phyloP scores from a whole-genome alignment of 2,888 invertebrate genomes.

The Hoplodrina ambigua region DNA sequence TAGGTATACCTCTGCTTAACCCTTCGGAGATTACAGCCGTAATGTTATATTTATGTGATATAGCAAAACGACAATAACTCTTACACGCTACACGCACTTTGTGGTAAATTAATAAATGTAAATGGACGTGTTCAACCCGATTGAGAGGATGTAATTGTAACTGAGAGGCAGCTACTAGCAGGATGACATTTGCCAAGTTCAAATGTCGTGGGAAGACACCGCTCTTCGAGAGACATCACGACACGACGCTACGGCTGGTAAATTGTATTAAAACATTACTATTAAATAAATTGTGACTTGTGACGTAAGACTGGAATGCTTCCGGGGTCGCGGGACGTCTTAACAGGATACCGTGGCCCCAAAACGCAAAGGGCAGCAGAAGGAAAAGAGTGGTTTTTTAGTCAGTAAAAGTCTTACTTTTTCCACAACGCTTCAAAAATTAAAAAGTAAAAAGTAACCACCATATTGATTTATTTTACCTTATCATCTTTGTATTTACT shows the following conservation, averaged over 20 bases:
- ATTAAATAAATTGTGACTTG: constrained; percentile 6
- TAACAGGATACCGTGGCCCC: no score
- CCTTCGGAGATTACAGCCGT: no score
- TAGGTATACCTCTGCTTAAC: no score
- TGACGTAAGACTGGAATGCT: background rate
- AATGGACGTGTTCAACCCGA: constrained; percentile 25
- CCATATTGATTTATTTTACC: no score
- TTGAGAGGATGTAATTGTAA: constrained; percentile 45
- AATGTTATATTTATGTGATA: background rate
- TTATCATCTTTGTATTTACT: no score
- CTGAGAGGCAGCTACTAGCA: constrained; percentile 46
- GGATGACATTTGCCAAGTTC: constrained; percentile 74
- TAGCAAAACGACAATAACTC: background rate
- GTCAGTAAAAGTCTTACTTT: no score
- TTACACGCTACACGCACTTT: constrained; percentile 6
- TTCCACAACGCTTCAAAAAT: no score
- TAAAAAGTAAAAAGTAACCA: no score
- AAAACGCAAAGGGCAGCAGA: no score
- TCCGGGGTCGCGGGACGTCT: no score
- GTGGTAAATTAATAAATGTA: constrained; percentile 23
- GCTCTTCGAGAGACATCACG: constrained; percentile 55
- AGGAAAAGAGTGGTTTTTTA: no score
- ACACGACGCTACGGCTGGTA: constrained; percentile 19
- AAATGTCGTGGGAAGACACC: constrained; percentile 74
- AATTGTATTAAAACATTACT: constrained; percentile 13